A percentile compares a stretch with the other conserved stretches of the same genome.
Evolutionary conservation across 1,140 invertebrate genomes (phyloP).

Genomic region (Calephelis nemesis): DNA sequence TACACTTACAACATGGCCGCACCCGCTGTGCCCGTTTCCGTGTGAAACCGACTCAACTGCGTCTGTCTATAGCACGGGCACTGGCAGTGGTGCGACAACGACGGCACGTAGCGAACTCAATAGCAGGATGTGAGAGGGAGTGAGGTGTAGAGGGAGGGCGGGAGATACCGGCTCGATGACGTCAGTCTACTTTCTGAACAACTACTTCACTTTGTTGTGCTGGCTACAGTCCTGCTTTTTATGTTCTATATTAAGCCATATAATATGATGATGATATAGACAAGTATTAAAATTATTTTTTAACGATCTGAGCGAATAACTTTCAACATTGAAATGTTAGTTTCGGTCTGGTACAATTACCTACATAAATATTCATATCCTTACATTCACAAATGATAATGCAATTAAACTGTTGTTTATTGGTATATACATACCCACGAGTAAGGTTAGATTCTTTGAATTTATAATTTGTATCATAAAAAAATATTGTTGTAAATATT

Average conservation of each 20-base stretch:
- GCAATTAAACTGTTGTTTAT: too few relatives aligned
- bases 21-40: slow-evolving; percentile 71
- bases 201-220: slow-evolving; percentile 36
- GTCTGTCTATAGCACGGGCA: slow-evolving; percentile 56
- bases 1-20: slow-evolving; percentile 75
- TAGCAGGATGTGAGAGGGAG: slow-evolving; percentile 45
- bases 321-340: too few relatives aligned
- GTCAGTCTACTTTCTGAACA: slow-evolving; percentile 73
- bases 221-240: slow-evolving; percentile 22
- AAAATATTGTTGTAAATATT: too few relatives aligned
- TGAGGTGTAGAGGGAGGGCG: slow-evolving; percentile 46
- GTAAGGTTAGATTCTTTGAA: background rate
- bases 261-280: background rate
- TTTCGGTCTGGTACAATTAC: too few relatives aligned
- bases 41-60: slow-evolving; percentile 70
- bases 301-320: too few relatives aligned
- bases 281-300: too few relatives aligned
- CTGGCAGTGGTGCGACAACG: slow-evolving; percentile 61
- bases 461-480: background rate
- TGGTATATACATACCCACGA: too few relatives aligned
- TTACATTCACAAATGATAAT: too few relatives aligned
- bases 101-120: slow-evolving; percentile 55
- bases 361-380: too few relatives aligned
- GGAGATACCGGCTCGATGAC: slow-evolving; percentile 67
- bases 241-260: slow-evolving; percentile 10